Evolutionary conservation across 37 sponge, comb jelly and placozoan species (phyloP), one percentile per base, ranked within the genome.

Genomic region (Halichondria panicea): DNA sequence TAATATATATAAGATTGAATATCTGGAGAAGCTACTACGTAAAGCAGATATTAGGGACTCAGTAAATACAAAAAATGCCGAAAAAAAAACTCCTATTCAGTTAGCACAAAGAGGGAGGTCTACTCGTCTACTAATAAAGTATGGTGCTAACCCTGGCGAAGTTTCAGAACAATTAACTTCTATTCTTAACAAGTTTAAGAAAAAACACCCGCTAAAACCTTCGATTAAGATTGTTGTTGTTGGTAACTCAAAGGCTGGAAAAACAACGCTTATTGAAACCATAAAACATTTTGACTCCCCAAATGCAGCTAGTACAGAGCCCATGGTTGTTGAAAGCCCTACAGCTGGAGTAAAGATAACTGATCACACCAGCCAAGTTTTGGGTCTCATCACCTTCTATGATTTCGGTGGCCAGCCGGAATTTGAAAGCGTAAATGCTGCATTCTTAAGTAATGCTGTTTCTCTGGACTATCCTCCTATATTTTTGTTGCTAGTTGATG

Each of bases 341-440:
- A 77, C 78, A n/a, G 78, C 78, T 77, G 78, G 78, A 27, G 50
- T 77, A 21, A 32, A 50, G 27, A 41, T 53, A 15, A 2, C 18
- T 48, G 75, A 74, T 38, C 32, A 7, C 55, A 8, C 18, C 34
- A 66, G 78, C 27, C 18, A 39, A 35, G 67, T 52, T 7, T 77
- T 66, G 46, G 78, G 78, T n/a, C 50, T 54, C 8, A 55, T 77
- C 0, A 19, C 54, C 22, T 44, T 77, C 35, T 50, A 44, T 43
- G 78, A 77, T 35, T 77, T 77, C 52, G 78, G 68, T 66, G 78
- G 78, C 15, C 78, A 77, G 22, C 43, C 37, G 1, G 78, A 77
- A 28, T 77, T 52, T 42, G 28, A 77, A 38, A 66, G 78, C 31
- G 31, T 38, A n/a, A 67, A 77, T 33, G 25, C 66, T 42, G 67